Evolutionary conservation across 2,888 invertebrate genomes (phyloP).

Genomic region (Barypeithes pellucidus): DNA sequence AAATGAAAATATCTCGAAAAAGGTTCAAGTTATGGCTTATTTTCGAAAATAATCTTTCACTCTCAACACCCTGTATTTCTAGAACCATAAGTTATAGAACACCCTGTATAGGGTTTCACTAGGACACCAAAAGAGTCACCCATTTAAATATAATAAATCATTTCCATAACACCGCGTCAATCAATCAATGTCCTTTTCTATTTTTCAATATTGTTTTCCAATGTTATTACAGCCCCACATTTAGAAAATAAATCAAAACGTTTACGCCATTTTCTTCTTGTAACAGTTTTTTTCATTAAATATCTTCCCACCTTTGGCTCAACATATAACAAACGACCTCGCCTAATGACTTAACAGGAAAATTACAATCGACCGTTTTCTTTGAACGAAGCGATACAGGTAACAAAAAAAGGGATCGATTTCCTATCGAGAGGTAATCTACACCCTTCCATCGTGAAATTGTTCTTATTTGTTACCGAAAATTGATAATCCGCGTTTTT

Average conservation of each 20-base stretch:
- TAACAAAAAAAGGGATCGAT: constrained; percentile 49
- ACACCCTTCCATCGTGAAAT: constrained; percentile 50
- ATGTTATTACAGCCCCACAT: too few species aligned
- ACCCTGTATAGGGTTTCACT: too few species aligned
- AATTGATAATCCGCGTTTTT: constrained; percentile 48
- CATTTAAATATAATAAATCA: too few species aligned
- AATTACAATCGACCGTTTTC: constrained; percentile 45
- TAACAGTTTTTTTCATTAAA: constrained; percentile 22
- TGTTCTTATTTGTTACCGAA: constrained; percentile 48
- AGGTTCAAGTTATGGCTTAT: too few species aligned
- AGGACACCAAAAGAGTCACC: too few species aligned
- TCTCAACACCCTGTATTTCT: too few species aligned
- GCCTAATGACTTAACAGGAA: constrained; percentile 49
- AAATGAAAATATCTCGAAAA: too few species aligned
- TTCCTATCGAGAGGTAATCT: constrained; percentile 43
- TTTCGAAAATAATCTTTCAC: too few species aligned
- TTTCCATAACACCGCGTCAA: too few species aligned
- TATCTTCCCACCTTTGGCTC: constrained; percentile 33
- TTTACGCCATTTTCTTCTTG: constrained; percentile 1
- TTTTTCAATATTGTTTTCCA: too few species aligned
- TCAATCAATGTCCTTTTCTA: too few species aligned
- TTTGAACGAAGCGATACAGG: constrained; percentile 44
- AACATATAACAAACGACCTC: constrained; percentile 43
- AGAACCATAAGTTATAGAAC: too few species aligned
- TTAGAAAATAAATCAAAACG: constrained; percentile 11